Percentiles rank a stretch among this genome's conserved stretches.
Conservation (phyloP, 2,797 vertebrate species). For the Sarcoramphus papa region DNA sequence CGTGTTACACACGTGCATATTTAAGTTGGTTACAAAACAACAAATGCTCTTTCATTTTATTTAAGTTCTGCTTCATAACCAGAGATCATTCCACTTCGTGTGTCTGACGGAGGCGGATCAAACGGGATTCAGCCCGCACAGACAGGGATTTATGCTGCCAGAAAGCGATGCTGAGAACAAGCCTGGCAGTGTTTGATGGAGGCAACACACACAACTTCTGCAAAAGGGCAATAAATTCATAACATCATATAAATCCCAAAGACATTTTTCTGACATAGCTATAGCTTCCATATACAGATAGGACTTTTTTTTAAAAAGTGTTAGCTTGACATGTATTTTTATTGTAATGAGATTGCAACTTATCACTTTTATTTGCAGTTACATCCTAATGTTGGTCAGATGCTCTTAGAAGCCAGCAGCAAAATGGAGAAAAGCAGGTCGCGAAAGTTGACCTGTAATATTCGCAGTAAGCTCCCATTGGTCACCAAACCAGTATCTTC, state of each 20-base stretch:
- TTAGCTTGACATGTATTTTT: neutral
- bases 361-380: neutral
- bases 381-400: neutral
- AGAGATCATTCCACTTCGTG: neutral
- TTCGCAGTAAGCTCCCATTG: neutral
- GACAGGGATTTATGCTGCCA: neutral
- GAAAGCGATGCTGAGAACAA: neutral
- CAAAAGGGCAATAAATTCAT: neutral
- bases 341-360: neutral
- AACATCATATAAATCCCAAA: neutral
- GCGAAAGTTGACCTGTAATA: neutral
- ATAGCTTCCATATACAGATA: neutral
- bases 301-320: neutral
- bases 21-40: neutral
- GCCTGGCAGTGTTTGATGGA: neutral
- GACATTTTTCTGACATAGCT: neutral
- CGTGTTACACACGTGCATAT: fast-evolving
- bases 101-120: neutral
- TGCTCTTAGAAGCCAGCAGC: neutral
- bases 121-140: neutral
- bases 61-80: neutral
- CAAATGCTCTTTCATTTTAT: neutral
- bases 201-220: neutral
- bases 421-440: neutral
- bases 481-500: neutral